Percentiles rank a stretch among this genome's conserved stretches.
Conservation (phyloP, 1,140 invertebrate species). For the Pristionchus pacificus region DNA sequence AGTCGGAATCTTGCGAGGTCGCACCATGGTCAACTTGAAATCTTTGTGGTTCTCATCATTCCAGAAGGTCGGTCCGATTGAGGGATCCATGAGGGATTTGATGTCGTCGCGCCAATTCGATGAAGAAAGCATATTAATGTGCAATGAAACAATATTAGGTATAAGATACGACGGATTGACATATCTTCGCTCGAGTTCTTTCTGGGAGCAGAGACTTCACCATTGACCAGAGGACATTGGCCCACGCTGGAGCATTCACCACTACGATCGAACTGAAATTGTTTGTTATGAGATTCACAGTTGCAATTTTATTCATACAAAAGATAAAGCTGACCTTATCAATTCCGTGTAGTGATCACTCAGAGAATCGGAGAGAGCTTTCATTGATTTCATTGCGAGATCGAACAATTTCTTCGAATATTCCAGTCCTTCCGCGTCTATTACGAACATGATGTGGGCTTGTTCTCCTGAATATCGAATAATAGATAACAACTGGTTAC, state of each 20-base stretch:
- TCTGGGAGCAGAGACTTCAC: constrained; percentile 42
- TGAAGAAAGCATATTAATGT: constrained; percentile 37
- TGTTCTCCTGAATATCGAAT: constrained; percentile 33
- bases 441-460: constrained; percentile 46
- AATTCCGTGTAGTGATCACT: constrained; percentile 49
- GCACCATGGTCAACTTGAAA: background rate
- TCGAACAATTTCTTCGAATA: constrained; percentile 44
- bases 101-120: constrained; percentile 42
- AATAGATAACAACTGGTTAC: too few relatives aligned
- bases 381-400: constrained; percentile 40
- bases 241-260: constrained; percentile 39
- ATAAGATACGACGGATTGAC: too few relatives aligned
- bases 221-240: constrained; percentile 36
- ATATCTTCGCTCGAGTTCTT: constrained; percentile 39
- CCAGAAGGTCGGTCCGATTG: constrained; percentile 36
- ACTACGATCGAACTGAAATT: constrained; percentile 38
- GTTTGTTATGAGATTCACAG: too few relatives aligned
- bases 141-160: background rate
- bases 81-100: constrained; percentile 27
- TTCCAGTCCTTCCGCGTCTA: constrained; percentile 43
- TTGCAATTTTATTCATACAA: too few relatives aligned
- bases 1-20: background rate
- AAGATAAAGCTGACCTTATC: too few relatives aligned
- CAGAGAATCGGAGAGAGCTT: constrained; percentile 44
- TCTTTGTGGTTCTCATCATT: constrained; percentile 11